Percentiles rank a stretch among this genome's conserved stretches.
Evolutionary conservation across 2,797 vertebrate species (phyloP).

Genomic region (Coracias cyanogaster): DNA sequence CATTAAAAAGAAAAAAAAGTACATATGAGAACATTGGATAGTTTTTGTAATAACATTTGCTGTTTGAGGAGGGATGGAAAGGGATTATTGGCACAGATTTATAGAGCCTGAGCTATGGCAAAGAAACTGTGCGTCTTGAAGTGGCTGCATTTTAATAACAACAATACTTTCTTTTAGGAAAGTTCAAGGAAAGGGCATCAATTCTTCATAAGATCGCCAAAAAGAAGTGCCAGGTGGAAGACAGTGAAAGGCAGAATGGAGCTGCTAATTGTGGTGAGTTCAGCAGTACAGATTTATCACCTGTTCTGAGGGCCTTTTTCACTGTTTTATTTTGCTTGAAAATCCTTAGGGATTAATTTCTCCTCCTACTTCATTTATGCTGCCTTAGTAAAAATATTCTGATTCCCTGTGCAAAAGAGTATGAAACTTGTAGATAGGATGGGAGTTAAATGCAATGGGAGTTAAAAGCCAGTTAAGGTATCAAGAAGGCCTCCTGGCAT

Average conservation of each 20-base stretch:
- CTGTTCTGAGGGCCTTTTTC: background rate
- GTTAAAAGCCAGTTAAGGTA: background rate
- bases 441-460: background rate
- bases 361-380: background rate
- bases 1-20: background rate
- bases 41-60: background rate
- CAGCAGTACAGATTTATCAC: background rate
- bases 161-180: conserved; percentile 83
- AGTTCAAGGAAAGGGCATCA: conserved; percentile 96
- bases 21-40: background rate
- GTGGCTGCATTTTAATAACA: conserved; percentile 8
- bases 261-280: conserved; percentile 89
- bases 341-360: background rate
- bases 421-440: background rate
- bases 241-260: conserved; percentile 92
- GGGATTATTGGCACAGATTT: background rate
- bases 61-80: background rate
- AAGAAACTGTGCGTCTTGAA: background rate
- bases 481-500: background rate
- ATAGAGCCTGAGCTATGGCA: background rate
- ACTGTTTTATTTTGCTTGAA: background rate
- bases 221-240: conserved; percentile 97
- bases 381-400: background rate
- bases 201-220: conserved; percentile 99
- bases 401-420: background rate